Evolutionary conservation across 2,113 vertebrate genomes (phyloP), one percentile per base, ranked within the genome.

Genomic region (Glaucomys volans): DNA sequence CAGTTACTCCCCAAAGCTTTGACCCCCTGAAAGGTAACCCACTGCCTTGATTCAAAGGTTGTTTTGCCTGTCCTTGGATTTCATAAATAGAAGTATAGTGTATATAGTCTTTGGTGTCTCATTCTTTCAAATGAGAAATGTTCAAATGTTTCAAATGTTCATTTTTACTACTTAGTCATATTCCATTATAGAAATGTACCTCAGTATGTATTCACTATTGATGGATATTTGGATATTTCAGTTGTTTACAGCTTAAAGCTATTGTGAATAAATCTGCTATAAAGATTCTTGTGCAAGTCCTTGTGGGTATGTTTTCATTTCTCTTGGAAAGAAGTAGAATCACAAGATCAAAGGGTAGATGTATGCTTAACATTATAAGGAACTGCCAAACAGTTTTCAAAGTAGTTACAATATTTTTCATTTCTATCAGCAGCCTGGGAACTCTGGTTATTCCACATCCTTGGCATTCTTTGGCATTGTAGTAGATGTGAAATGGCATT

Each of bases 341-440:
- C 62, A 32, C 26, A 76, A 87, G 75, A 95, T 95, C 92, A 95
- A 96, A 92, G 67, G 13, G 37, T 20, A 20, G 52, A 20, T 42
- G 47, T 42, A 42, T 59, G 52, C 64, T 76, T 92, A 85, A 85
- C 75, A 50, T 82, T 92, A 26, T 30, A 66, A 76, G 44, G 64
- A 89, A 62, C 66, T 87, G 75, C 87, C 64, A 66, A n/a, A 44
- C 26, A 30, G 32, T 47, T 80, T 93, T 87, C 83, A 44, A 75
- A 88, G 42, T 32, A 54, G 71, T n/a, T 74, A 47, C 12, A 69
- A 90, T 18, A 40, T 52, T 86, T 85, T 91, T 67, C 47, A 80
- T 80, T 87, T 80, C 42, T 40, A 77, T 32, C 84, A 82, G 54
- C 47, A 30, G 4, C 37, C 2, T 3, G 28, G 44, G 50, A n/a